phyloP scores from a whole-genome alignment of 1,140 invertebrate species.

The Drosophila melanogaster region DNA sequence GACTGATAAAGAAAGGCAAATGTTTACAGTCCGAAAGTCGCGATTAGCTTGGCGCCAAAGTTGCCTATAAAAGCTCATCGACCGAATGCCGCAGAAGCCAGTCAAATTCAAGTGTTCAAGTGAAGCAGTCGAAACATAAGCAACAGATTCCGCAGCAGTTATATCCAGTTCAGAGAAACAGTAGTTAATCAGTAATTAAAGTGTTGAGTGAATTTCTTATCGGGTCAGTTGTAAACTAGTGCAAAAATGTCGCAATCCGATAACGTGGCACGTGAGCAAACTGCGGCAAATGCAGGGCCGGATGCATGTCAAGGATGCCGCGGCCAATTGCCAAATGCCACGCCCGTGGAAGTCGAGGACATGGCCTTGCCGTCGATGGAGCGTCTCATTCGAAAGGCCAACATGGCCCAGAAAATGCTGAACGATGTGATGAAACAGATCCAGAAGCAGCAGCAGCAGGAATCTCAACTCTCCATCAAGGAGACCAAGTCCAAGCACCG shows the following conservation, averaged over 20 bases:
- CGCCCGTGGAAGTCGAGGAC: slow-evolving; percentile 58
- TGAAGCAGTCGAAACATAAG: slow-evolving; percentile 22
- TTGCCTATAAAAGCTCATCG: slow-evolving; percentile 32
- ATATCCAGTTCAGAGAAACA: slow-evolving; percentile 6
- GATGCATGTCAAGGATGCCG: slow-evolving; percentile 52
- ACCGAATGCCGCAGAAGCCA: slow-evolving; percentile 3
- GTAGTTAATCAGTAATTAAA: neutral
- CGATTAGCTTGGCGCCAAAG: slow-evolving; percentile 38
- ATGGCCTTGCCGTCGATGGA: slow-evolving; percentile 44
- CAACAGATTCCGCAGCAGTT: neutral
- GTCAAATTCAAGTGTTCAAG: slow-evolving; percentile 24
- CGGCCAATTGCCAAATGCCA: slow-evolving; percentile 46
- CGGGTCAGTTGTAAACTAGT: slow-evolving; percentile 34
- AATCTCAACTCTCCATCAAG: slow-evolving; percentile 8
- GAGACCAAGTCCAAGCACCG: slow-evolving; percentile 16
- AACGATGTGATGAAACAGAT: slow-evolving; percentile 51
- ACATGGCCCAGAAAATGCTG: slow-evolving; percentile 58
- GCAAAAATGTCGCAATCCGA: slow-evolving; percentile 61
- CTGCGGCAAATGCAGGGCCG: slow-evolving; percentile 21
- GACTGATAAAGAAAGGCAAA: slow-evolving; percentile 22
- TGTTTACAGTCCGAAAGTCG: slow-evolving; percentile 16
- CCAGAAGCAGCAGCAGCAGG: slow-evolving; percentile 24
- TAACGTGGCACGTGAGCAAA: slow-evolving; percentile 30
- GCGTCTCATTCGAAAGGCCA: slow-evolving; percentile 51
- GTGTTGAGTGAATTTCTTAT: slow-evolving; percentile 47